Conservation (phyloP, 1,140 invertebrate species). For the Danaus plexippus region DNA sequence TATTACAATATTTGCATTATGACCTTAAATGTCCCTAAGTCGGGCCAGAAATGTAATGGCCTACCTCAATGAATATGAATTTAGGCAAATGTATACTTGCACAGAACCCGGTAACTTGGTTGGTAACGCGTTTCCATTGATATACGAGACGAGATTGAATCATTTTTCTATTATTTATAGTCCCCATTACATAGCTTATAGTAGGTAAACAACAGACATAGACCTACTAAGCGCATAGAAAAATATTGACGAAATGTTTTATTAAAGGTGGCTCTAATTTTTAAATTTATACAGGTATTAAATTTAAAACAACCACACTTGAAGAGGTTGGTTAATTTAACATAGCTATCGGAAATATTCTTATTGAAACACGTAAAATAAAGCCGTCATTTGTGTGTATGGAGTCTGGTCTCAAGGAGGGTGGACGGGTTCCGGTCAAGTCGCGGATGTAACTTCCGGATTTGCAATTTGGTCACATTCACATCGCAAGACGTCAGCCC, state of each 20-base stretch:
- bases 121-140: constrained; percentile 26
- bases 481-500: constrained; percentile 45
- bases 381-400: constrained; percentile 8
- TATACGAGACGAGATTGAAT: constrained; percentile 1
- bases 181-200: too few relatives aligned
- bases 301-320: too few relatives aligned
- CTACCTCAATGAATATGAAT: constrained; percentile 13
- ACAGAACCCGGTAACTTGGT: constrained; percentile 24
- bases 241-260: too few relatives aligned
- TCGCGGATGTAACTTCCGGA: constrained; percentile 61
- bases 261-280: too few relatives aligned
- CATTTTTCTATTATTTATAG: too few relatives aligned
- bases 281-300: too few relatives aligned
- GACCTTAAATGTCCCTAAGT: constrained; percentile 5
- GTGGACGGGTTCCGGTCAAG: constrained; percentile 60
- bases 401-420: constrained; percentile 30
- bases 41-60: constrained; percentile 8
- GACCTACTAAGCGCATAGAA: too few relatives aligned
- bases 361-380: neutral
- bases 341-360: neutral
- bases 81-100: constrained; percentile 3
- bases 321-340: too few relatives aligned
- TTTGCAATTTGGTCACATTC: constrained; percentile 64
- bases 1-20: constrained; percentile 3
- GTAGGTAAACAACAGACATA: too few relatives aligned